Evolutionary conservation across 2,797 vertebrate species (phyloP), one percentile per base, ranked within the genome.

Genomic region (Gadopsis marmoratus): DNA sequence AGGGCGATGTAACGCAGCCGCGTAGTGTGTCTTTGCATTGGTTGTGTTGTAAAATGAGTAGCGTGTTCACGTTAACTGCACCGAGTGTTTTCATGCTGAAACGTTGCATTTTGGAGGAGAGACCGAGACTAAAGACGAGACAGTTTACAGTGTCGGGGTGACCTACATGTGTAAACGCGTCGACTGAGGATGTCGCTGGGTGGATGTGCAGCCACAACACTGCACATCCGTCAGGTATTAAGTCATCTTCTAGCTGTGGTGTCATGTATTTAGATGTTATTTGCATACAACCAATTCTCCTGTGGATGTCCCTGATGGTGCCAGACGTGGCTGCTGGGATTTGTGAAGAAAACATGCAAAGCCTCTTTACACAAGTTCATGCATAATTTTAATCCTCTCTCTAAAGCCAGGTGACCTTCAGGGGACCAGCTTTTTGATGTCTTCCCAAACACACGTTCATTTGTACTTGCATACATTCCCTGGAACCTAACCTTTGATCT

Each of bases 201-300:
- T 33, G n/a, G 48, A 67, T 45, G 58, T 71, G 71, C n/a, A 68
- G 48, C 60, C 29, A 55, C 71, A 43, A 51, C 58, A 55, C 48
- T 33, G 50, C 16, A 17, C 50, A 45, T 53, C 23, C 61, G 63
- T 33, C 64, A 31, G 39, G 29, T 56, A 19, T 50, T 61, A 13
- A 39, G 26, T 47, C 39, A 13, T 68, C 16, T 70, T 59, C 17
- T 10, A 10, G 62, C 63, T 19, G 53, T 9, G 53, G 13, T 50
- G 68, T 48, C 56, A 26, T 16, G 62, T 35, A 65, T 74, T 80
- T 47, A 71, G 61, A 71, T n/a, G 13, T 4, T 23, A 74, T 85
- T 76, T 78, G 71, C 71, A 81, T 71, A 55, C 35, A 23, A 59
- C 3, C 45, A 26, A 7, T 61, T 68, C 58, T 56, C 65, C 37